Conservation (phyloP, 2,113 vertebrate species). For the Ophthalmotilapia sp. region DNA sequence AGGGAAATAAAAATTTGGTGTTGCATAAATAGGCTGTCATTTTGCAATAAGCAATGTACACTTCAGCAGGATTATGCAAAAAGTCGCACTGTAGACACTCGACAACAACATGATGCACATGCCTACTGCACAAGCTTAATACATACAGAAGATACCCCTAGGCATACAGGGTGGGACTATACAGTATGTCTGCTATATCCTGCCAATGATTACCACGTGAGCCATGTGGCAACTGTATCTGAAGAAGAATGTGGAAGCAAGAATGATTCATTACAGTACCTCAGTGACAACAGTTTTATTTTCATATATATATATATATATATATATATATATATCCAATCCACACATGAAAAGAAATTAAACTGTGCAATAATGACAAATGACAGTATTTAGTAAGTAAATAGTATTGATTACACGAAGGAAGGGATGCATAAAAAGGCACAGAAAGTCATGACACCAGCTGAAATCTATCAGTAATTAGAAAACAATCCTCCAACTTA, state of each 20-base stretch:
- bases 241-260: neutral
- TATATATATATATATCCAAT: neutral
- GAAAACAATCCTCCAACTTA: neutral
- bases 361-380: neutral
- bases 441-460: neutral
- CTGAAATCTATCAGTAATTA: neutral
- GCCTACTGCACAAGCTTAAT: neutral
- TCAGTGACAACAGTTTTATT: neutral
- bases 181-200: neutral
- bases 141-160: neutral
- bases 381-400: neutral
- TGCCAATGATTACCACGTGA: neutral
- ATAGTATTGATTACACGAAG: neutral
- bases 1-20: neutral
- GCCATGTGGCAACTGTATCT: neutral
- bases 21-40: neutral
- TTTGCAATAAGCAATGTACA: neutral
- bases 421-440: neutral
- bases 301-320: neutral
- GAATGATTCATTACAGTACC: neutral
- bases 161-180: neutral
- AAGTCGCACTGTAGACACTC: neutral
- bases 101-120: neutral
- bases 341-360: neutral
- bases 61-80: conserved; percentile 34